Evolutionary conservation across 2,113 vertebrate species (phyloP), one percentile per base, ranked within the genome.

Genomic region (Phaethon lepturus): DNA sequence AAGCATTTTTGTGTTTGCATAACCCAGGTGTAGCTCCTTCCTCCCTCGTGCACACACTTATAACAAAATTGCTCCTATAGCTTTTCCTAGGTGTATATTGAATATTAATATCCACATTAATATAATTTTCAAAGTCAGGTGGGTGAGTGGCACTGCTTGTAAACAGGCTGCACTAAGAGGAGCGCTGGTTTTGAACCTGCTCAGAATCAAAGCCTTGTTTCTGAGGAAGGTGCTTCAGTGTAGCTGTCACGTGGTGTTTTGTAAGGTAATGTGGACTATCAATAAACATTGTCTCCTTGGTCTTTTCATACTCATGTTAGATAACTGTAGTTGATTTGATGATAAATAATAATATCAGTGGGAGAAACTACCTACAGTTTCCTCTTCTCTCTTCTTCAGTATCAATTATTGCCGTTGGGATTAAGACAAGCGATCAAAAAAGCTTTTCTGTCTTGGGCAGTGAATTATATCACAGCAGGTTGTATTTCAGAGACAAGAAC

Each of bases 201-300:
- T 96, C 64, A 45, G 88, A 92, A 76, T 92, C 53, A 79, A 95
- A 94, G 63, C 62, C 82, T 29, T 84, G 26, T 84, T 97, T 98
- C 66, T 86, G 62, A 92, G 62, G 5, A 52, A 94, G 90, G 63
- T 50, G 44, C 29, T 42, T 96, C 80, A 92, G 68, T 94, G 68
- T 53, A 77, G 69, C 91, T 96, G 73, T 80, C 87, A 35, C 25
- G 29, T 45, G 47, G 58, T 78, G 66, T 78, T 97, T 75, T 91
- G 64, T 31, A 78, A 94, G 68, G 33, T 74, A 35, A 77, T 33
- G 55, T 72, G 38, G 22, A 25, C 47, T 93, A 76, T 85, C 15
- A 16, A 89, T 92, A 85, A 79, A 45, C 50, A 7, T 60, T 59
- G 31, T 92, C 17, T 94, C 60, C 73, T 96, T 66, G 25, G 1